These are phyloP conservation scores for Formicarius rufipectus DNA, from an alignment of 2,113 vertebrate species.

Conservation along the genomic window DNA sequence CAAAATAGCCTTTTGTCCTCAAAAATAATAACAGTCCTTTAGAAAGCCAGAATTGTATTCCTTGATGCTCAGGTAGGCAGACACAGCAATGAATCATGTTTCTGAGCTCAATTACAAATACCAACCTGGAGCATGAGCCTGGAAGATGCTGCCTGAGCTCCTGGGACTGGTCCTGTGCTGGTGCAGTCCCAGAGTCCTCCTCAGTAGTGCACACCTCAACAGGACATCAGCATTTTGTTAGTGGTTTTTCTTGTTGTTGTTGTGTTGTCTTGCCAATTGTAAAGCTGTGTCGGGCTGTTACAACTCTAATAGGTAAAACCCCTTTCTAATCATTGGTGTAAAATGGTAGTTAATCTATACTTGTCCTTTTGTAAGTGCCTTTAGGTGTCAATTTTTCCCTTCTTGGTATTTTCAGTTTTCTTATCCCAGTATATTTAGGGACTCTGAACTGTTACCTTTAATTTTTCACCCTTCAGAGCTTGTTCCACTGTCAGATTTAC, in stretches of 20 bases:
- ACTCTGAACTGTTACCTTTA: not conserved
- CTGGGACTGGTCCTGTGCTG: not conserved
- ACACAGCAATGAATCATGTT: not conserved
- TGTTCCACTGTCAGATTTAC: not conserved
- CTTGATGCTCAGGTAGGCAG: not conserved
- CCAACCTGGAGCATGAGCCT: not conserved
- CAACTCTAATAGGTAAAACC: not conserved
- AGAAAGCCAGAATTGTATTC: not conserved
- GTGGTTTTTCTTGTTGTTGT: rapidly evolving
- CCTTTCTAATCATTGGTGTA: not conserved
- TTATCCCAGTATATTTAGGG: not conserved
- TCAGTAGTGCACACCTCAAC: rapidly evolving
- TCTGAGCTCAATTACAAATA: not conserved
- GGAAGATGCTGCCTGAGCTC: not conserved
- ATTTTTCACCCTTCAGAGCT: not conserved
- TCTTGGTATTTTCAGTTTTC: not conserved
- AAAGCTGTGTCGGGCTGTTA: not conserved
- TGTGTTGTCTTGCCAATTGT: not conserved
- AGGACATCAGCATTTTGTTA: not conserved
- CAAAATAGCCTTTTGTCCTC: not conserved
- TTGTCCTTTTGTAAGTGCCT: not conserved
- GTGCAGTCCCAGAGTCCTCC: not conserved
- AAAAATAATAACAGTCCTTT: not conserved
- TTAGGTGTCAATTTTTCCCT: rapidly evolving
- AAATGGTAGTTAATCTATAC: not conserved